These are phyloP conservation scores for Venustaconcha ellipsiformis DNA, from an alignment of 1,140 invertebrate genomes.

Conservation along the genomic window DNA sequence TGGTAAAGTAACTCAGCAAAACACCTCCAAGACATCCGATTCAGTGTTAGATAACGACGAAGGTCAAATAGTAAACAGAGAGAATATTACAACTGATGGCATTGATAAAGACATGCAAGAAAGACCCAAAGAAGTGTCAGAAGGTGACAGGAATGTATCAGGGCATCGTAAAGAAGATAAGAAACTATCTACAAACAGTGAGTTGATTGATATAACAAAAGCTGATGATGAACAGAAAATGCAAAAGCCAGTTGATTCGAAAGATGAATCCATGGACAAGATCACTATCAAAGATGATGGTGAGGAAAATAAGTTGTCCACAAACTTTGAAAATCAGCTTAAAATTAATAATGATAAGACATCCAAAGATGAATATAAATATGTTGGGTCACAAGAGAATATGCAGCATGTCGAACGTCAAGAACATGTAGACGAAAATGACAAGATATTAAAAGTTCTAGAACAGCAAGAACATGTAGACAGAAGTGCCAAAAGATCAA, in stretches of 20 bases:
- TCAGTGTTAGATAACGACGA: not conserved
- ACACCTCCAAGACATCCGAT: not conserved
- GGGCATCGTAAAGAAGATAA: slow-evolving; percentile 3
- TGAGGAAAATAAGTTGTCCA: not conserved
- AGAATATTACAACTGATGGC: not conserved
- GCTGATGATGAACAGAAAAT: not conserved
- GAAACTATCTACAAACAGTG: not conserved
- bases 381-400: not conserved
- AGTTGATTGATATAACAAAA: not conserved
- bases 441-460: too few relatives aligned
- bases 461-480: not conserved
- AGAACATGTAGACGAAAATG: not conserved
- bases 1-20: not conserved
- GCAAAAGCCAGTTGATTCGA: not conserved
- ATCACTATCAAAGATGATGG: not conserved
- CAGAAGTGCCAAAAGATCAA: not conserved
- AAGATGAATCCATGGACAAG: not conserved
- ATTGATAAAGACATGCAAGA: not conserved
- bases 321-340: not conserved
- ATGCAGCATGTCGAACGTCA: not conserved
- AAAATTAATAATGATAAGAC: not conserved
- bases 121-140: not conserved
- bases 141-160: not conserved
- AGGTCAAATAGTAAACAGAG: not conserved
- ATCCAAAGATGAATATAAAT: not conserved